Conservation (phyloP, 2,113 vertebrate species). For the Nyctereutes procyonoides region DNA sequence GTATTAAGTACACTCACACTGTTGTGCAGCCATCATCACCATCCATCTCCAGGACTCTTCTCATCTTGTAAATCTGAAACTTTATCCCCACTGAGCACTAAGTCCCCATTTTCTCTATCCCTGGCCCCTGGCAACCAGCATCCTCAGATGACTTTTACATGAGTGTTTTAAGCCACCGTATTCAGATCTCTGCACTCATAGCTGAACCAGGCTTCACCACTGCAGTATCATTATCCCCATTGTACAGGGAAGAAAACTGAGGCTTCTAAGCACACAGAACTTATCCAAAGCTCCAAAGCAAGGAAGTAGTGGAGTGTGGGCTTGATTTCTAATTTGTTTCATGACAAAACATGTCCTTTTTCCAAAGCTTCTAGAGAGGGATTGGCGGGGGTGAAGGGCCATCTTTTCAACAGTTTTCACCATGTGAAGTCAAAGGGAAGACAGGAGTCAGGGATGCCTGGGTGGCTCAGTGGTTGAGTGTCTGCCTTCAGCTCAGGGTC, state of each 20-base stretch:
- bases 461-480: too few relatives aligned
- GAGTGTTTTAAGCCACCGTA: neutral
- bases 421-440: neutral
- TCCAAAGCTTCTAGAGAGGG: neutral
- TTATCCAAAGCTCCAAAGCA: neutral
- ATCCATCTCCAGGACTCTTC: neutral
- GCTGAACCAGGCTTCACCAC: neutral
- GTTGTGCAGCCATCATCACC: neutral
- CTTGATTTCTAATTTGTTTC: neutral
- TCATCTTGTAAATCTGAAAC: neutral
- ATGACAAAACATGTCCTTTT: neutral
- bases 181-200: neutral
- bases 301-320: neutral
- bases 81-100: neutral
- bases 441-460: too few relatives aligned
- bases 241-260: neutral
- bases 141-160: neutral
- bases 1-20: neutral
- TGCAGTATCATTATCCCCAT: neutral
- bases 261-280: neutral
- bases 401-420: neutral
- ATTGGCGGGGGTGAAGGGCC: neutral
- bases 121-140: neutral
- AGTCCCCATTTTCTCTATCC: neutral
- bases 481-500: too few relatives aligned